A percentile compares a stretch with the other conserved stretches of the same genome.
Evolutionary conservation across 2,113 vertebrate genomes (phyloP).

Genomic region (Leptobrachium ailaonicum): DNA sequence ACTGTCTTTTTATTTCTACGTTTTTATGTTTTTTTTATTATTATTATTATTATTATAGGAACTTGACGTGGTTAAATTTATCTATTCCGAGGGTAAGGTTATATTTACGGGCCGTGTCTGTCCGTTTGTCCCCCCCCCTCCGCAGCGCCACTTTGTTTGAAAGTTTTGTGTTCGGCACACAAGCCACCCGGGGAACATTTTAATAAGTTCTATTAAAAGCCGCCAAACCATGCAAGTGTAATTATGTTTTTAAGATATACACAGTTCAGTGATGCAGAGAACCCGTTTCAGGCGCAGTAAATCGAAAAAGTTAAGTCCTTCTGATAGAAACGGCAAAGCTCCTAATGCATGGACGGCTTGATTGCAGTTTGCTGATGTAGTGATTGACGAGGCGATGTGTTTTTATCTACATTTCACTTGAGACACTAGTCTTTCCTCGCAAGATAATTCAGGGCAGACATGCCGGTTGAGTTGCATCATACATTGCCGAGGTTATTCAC

Average conservation of each 20-base stretch:
- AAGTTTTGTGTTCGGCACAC: slow-evolving; percentile 41
- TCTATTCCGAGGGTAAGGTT: no score
- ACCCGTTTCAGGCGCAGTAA: slow-evolving; percentile 34
- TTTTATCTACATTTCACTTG: slow-evolving; percentile 27
- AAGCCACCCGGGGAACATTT: slow-evolving; percentile 35
- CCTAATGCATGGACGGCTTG: slow-evolving; percentile 32
- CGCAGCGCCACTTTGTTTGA: slow-evolving; percentile 34
- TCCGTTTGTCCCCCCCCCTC: neutral
- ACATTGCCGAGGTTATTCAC: no score
- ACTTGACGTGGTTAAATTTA: no score
- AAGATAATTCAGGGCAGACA: no score
- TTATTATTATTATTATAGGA: no score
- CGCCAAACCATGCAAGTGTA: slow-evolving; percentile 41
- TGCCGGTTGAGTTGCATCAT: no score
- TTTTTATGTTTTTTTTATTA: no score
- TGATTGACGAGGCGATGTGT: slow-evolving; percentile 25
- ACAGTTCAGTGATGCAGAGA: slow-evolving; percentile 46
- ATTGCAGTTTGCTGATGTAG: slow-evolving; percentile 38
- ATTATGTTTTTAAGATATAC: slow-evolving; percentile 52
- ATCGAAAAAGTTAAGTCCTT: slow-evolving; percentile 36
- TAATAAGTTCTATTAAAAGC: slow-evolving; percentile 44
- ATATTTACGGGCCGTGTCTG: neutral
- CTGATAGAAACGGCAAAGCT: slow-evolving; percentile 35
- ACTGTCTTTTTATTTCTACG: no score
- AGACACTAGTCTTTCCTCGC: neutral